phyloP scores from a whole-genome alignment of 2,888 invertebrate genomes.

The Mallateleia sp. region DNA sequence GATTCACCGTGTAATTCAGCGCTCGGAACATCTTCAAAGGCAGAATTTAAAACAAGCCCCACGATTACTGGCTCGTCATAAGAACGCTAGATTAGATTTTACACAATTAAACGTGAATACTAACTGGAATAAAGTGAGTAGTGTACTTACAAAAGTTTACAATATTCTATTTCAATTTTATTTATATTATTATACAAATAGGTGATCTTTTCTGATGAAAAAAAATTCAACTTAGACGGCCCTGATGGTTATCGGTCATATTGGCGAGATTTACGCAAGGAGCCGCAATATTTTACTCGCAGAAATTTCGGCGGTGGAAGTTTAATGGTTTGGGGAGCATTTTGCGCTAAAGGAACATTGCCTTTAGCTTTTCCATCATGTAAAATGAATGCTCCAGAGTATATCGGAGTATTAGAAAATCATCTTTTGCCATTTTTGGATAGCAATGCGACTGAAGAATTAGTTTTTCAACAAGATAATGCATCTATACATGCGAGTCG shows the following conservation, averaged over 20 bases:
- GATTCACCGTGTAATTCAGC: slow-evolving; percentile 19
- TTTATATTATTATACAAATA: too few relatives aligned
- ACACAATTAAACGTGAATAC: slow-evolving; percentile 35
- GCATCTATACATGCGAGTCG: slow-evolving; percentile 11
- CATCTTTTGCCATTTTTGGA: slow-evolving; percentile 13
- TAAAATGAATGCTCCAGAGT: slow-evolving; percentile 17
- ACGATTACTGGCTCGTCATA: slow-evolving; percentile 30
- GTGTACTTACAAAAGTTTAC: slow-evolving; percentile 7
- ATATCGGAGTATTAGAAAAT: background rate
- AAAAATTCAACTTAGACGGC: slow-evolving; percentile 55
- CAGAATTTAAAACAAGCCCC: slow-evolving; percentile 33
- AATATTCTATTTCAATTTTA: background rate
- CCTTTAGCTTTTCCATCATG: slow-evolving; percentile 21
- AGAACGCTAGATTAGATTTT: slow-evolving; percentile 44
- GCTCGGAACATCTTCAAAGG: slow-evolving; percentile 2
- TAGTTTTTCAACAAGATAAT: slow-evolving; percentile 20
- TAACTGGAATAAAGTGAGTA: slow-evolving; percentile 47
- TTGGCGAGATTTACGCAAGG: slow-evolving; percentile 57
- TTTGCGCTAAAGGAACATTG: slow-evolving; percentile 2
- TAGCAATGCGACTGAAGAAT: background rate
- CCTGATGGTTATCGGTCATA: slow-evolving; percentile 46
- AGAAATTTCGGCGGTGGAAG: slow-evolving; percentile 42
- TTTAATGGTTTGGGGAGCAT: slow-evolving; percentile 39
- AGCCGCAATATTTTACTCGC: slow-evolving; percentile 18
- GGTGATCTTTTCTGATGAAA: too few relatives aligned